Evolutionary conservation across 2,888 invertebrate genomes (phyloP).

Genomic region (Sphaerophoria rueppellii): DNA sequence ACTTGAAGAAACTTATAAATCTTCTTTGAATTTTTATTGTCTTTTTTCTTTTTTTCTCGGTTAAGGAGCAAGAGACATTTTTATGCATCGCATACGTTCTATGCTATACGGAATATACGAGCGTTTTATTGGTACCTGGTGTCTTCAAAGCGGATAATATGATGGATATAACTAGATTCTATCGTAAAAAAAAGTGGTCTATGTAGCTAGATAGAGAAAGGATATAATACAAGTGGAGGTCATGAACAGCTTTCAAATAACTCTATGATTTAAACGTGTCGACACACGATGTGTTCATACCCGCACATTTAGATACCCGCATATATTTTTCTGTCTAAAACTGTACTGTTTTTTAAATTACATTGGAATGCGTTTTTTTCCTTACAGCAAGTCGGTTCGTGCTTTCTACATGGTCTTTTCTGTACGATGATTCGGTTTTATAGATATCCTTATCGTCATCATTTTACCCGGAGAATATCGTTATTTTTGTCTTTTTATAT

Average conservation of each 20-base stretch:
- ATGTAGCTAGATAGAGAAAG: background rate
- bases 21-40: background rate
- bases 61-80: background rate
- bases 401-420: background rate
- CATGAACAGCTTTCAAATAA: background rate
- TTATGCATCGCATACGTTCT: background rate
- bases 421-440: constrained; percentile 39
- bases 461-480: constrained; percentile 20
- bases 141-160: constrained; percentile 13
- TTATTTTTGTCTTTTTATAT: constrained; percentile 1
- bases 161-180: constrained; percentile 52
- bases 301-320: background rate
- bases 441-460: constrained; percentile 42
- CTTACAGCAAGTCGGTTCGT: too few relatives aligned
- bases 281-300: background rate
- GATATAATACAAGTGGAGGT: constrained; percentile 9
- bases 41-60: background rate
- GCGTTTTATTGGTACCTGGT: constrained; percentile 19
- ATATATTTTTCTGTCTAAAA: constrained; percentile 12
- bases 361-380: constrained; percentile 62
- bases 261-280: too few relatives aligned
- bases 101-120: background rate
- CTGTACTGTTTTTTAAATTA: constrained; percentile 37
- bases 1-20: constrained; percentile 7
- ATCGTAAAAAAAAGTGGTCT: constrained; percentile 12